Percentiles rank a stretch among this genome's conserved stretches.
phyloP scores from a whole-genome alignment of 2,888 invertebrate species.

The Troilus luridus region DNA sequence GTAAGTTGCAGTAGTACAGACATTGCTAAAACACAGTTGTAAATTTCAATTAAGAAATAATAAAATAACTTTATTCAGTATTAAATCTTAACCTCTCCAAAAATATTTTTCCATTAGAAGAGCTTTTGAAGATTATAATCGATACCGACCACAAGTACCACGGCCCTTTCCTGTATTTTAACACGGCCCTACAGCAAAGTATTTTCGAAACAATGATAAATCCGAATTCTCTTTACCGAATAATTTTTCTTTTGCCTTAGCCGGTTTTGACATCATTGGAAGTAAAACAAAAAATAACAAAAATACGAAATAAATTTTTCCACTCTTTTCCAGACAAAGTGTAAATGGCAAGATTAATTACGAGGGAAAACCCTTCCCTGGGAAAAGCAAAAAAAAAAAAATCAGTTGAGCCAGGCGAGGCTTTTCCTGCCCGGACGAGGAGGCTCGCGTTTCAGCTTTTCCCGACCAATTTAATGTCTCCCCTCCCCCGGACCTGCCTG shows the following conservation, averaged over 20 bases:
- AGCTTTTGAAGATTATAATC: neutral
- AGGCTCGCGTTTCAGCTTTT: neutral
- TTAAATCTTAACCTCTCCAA: too few species aligned
- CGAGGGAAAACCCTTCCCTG: neutral
- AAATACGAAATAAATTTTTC: neutral
- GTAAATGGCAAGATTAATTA: slow-evolving; percentile 35
- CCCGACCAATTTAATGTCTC: neutral
- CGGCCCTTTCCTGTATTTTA: neutral
- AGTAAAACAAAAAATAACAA: neutral
- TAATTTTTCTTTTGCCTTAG: neutral
- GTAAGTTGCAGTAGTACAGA: too few species aligned
- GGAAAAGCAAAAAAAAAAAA: neutral
- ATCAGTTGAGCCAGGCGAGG: neutral
- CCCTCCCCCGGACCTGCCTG: neutral
- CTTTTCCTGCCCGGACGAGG: neutral
- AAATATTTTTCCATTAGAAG: too few species aligned
- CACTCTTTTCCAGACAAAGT: slow-evolving; percentile 12
- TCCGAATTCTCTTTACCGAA: neutral
- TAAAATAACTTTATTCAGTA: neutral
- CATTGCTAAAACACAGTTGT: too few species aligned
- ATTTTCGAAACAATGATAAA: neutral
- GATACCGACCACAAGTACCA: neutral
- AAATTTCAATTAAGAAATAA: too few species aligned
- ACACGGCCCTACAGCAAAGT: neutral
- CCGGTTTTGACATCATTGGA: neutral